A percentile compares a stretch with the other conserved stretches of the same genome.
These are phyloP conservation scores for Trimorus sp. DNA, from an alignment of 2,888 invertebrate species.

Conservation along the genomic window DNA sequence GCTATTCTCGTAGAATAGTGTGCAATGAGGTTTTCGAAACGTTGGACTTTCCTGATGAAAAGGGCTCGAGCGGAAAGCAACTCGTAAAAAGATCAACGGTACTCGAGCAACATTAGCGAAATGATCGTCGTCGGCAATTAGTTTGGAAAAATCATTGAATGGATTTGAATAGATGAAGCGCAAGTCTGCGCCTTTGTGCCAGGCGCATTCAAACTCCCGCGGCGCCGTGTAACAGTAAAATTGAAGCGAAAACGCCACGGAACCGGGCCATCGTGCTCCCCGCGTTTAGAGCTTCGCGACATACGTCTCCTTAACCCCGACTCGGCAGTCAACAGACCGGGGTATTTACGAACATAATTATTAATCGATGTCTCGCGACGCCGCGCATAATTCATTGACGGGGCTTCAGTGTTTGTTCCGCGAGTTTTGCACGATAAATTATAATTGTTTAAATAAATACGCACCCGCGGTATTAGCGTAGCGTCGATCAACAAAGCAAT, in stretches of 20 bases:
- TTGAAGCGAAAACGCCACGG: conserved; percentile 31
- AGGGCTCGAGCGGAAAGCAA: not conserved
- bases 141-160: conserved; percentile 44
- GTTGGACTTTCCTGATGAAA: too few species aligned
- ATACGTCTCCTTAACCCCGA: conserved; percentile 53
- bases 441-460: conserved; percentile 18
- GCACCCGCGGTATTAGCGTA: not conserved
- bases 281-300: conserved; percentile 43
- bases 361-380: conserved; percentile 36
- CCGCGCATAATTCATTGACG: conserved; percentile 21
- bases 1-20: too few species aligned
- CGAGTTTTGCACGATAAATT: conserved; percentile 11
- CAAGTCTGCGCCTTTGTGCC: conserved; percentile 33
- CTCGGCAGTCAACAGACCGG: conserved; percentile 35
- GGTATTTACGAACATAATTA: conserved; percentile 48
- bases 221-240: conserved; percentile 47
- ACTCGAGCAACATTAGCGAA: conserved; percentile 12
- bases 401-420: conserved; percentile 5
- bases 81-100: conserved; percentile 26
- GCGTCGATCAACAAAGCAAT: not conserved
- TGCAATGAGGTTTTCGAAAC: too few species aligned
- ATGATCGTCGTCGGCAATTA: conserved; percentile 30
- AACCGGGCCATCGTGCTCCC: conserved; percentile 48
- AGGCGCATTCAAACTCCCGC: conserved; percentile 24
- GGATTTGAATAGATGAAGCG: conserved; percentile 34